Percentiles rank a stretch among this genome's conserved stretches.
Conservation (phyloP, 2,113 vertebrate genomes). For the Chionodraco myersi region DNA sequence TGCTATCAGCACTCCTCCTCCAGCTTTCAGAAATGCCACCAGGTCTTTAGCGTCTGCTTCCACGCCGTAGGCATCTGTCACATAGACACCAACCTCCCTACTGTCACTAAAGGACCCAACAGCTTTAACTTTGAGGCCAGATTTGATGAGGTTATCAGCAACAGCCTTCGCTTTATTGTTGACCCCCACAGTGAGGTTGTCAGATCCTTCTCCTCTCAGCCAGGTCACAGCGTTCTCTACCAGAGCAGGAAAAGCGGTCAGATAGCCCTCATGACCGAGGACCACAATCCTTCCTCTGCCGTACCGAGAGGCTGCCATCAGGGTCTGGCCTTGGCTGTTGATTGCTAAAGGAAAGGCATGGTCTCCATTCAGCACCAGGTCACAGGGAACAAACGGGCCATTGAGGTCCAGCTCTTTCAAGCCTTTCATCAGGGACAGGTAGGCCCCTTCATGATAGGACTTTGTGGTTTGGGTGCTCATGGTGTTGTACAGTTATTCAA, state of each 20-base stretch:
- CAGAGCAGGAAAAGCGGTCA: conserved; percentile 81
- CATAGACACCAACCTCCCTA: conserved; percentile 83
- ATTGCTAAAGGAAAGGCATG: conserved; percentile 82
- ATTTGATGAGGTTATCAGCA: conserved; percentile 77
- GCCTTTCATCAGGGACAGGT: conserved; percentile 71
- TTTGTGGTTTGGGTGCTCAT: conserved; percentile 34
- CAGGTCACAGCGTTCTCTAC: conserved; percentile 87
- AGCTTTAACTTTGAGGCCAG: conserved; percentile 56
- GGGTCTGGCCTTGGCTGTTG: conserved; percentile 78
- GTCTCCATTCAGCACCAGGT: conserved; percentile 80
- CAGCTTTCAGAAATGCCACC: conserved; percentile 85
- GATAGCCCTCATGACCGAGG: conserved; percentile 86
- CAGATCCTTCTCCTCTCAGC: conserved; percentile 82
- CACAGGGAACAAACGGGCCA: conserved; percentile 52
- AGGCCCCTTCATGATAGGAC: conserved; percentile 54
- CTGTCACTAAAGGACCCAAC: conserved; percentile 63
- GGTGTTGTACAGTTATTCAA: not conserved
- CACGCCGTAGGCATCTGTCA: conserved; percentile 84
- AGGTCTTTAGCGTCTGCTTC: conserved; percentile 69
- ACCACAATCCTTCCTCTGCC: conserved; percentile 88
- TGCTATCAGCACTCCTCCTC: conserved; percentile 89
- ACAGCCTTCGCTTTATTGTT: conserved; percentile 73
- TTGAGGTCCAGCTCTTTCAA: conserved; percentile 73
- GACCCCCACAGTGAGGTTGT: conserved; percentile 79
- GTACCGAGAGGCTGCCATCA: conserved; percentile 83